These are phyloP conservation scores for Willisornis vidua DNA, from an alignment of 2,113 vertebrate species.

Conservation along the genomic window DNA sequence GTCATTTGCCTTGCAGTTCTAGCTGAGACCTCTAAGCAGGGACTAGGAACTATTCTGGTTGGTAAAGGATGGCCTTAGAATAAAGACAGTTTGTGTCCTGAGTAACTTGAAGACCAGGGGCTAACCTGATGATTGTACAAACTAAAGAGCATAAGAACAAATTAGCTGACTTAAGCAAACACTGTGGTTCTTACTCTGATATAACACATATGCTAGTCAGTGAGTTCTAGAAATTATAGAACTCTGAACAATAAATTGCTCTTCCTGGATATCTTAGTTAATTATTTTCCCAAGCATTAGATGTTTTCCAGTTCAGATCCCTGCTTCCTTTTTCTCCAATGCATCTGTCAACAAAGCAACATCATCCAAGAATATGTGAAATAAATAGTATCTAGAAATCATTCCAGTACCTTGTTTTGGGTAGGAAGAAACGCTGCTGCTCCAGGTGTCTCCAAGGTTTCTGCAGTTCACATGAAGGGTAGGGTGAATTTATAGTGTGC, in stretches of 20 bases:
- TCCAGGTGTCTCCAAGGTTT: conserved; percentile 1
- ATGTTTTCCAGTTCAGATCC: background rate
- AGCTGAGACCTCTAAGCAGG: background rate
- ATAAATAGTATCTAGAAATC: background rate
- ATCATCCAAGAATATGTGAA: background rate
- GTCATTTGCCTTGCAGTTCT: background rate
- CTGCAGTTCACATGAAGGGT: background rate
- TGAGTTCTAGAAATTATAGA: background rate
- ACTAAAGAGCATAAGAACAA: background rate
- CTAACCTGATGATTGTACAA: background rate
- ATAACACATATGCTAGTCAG: background rate
- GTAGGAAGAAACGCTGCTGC: background rate
- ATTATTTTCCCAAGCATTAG: background rate
- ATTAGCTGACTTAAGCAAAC: background rate
- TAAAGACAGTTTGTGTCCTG: background rate
- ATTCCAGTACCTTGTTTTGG: conserved; percentile 42
- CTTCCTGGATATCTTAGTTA: background rate
- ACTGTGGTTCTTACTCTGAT: background rate
- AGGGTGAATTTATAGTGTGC: conserved; percentile 54
- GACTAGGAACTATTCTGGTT: background rate
- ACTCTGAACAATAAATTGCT: background rate
- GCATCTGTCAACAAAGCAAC: background rate
- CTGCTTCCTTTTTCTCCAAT: background rate
- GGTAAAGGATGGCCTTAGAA: background rate
- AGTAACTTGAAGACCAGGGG: background rate